Base-by-base conservation (phyloP, 2,888 invertebrate species). In the Erebia epiphron region DNA sequence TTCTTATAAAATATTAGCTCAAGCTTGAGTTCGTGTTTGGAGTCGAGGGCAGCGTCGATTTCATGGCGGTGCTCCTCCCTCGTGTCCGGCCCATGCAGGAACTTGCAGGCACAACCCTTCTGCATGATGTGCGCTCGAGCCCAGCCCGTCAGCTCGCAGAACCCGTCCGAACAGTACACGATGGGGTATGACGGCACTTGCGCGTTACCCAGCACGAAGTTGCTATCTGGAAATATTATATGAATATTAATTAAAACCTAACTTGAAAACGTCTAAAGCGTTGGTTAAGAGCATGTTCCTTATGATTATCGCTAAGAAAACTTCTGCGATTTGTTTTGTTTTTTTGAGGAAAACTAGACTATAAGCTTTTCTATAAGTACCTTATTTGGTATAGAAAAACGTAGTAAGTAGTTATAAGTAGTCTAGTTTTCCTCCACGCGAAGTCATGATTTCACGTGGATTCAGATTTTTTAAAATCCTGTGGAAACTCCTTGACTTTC, bases 1-100 rank as follows among this genome's bases (percentile, higher is more conserved):
- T 98, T 98, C 90, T 98, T 98, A 92, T 98, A 98, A 91, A 99
- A 98, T 82, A 97, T 96, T 75, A 99, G 97, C 92, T 99, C 98
- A 79, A 98, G 94, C 90, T 99, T 98, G 76, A 98, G 96, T 91
- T 99, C 99, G 80, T 96, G 96, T 90, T 98, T 98, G 79, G 96
- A 96, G 83, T 97, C 97, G 78, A 99, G 95, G 43, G 98, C 97
- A 79, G 96, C 95, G 90, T 98, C 98, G 85, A 99, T 98, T 91
- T 97, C 97, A 75, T 95, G 93, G 82, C 97, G 97, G 86, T 98
- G 97, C 78, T 98, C 98, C 18, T 98, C 97, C 72, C 95, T 95
- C 35, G 98, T 99, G 86, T 98, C 98, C 49, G 97, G 96, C 2
- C 99, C 99, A 86, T 98, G 97, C 21, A 98, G 95, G 91, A 98